Evolutionary conservation across 2,888 invertebrate genomes (phyloP).

Genomic region (Ophion ventricosus): DNA sequence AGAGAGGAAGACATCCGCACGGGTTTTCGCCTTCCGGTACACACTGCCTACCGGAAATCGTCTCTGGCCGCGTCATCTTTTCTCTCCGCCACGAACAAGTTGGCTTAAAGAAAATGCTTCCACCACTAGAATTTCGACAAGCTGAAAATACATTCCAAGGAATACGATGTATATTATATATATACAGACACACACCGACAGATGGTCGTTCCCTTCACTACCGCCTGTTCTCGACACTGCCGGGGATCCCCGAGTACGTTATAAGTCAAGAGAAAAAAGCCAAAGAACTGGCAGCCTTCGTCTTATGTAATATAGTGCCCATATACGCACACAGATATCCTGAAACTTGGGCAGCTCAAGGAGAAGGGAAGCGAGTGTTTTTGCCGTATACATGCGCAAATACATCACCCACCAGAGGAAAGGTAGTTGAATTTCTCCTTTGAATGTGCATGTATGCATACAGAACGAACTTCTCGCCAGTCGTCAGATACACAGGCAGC

Average conservation of each 20-base stretch:
- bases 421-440: conserved; percentile 34
- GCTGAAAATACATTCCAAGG: conserved; percentile 24
- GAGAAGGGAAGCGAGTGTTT: conserved; percentile 48
- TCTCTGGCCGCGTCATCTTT: conserved; percentile 27
- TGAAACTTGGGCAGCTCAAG: conserved; percentile 12
- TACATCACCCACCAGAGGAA: conserved; percentile 44
- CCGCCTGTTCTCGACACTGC: neutral
- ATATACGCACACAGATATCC: neutral
- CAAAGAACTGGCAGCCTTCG: conserved; percentile 1
- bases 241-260: conserved; percentile 10
- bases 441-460: neutral
- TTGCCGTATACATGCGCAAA: conserved; percentile 41
- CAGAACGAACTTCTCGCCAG: conserved; percentile 35
- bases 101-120: conserved; percentile 22
- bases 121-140: conserved; percentile 17
- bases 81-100: conserved; percentile 7
- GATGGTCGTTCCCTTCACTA: conserved; percentile 8
- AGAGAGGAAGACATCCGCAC: neutral
- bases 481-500: neutral
- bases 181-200: neutral
- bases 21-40: conserved; percentile 21
- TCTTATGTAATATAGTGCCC: conserved; percentile 7
- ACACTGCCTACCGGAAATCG: conserved; percentile 49
- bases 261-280: conserved; percentile 12
- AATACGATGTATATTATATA: neutral